Base-by-base conservation (phyloP, 37 sponge, comb jelly and placozoan genomes). In the Hexactinellida sp. region DNA sequence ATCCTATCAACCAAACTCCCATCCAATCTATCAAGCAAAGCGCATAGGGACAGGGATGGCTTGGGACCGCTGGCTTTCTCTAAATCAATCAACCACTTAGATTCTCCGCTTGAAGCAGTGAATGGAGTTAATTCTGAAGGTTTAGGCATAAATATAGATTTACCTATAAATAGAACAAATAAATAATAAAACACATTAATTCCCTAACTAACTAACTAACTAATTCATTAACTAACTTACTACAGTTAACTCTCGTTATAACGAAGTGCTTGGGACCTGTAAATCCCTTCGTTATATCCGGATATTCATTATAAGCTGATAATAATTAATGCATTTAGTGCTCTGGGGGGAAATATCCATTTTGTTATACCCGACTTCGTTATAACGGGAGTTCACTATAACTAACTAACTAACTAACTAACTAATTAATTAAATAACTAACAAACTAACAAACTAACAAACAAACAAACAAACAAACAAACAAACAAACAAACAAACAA, bases 401-500 rank as follows among this genome's bases (percentile, higher is more conserved):
- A n/a, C n/a, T n/a, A n/a, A n/a, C n/a, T n/a, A n/a, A n/a, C n/a
- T n/a, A n/a, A n/a, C n/a, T n/a, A n/a, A n/a, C n/a, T n/a, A n/a
- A n/a, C n/a, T n/a, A n/a, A n/a, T n/a, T n/a, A n/a, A n/a, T n/a
- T n/a, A n/a, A n/a, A n/a, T n/a, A 47, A 47, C 52, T 19, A 47
- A 47, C 52, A 47, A 47, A 47, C 16, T 19, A 47, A 47, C 52
- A 47, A 47, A 47, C 52, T 19, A 16, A 47, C 52, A 47, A 47
- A 47, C 52, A 47, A 47, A 63, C 76, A 63, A 28, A n/a, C 30
- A 63, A 28, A 63, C 76, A 63, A 28, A 63, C 76, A 63, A 28
- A 63, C 76, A 63, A 28, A 63, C 76, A 63, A 28, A 63, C 76
- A 63, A 28, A 63, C 76, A 63, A 28, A 63, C 76, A 63, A 28